A percentile compares a stretch with the other conserved stretches of the same genome.
These are phyloP conservation scores for Sinotaia quadrata DNA, from an alignment of 2,888 invertebrate genomes.

Conservation along the genomic window DNA sequence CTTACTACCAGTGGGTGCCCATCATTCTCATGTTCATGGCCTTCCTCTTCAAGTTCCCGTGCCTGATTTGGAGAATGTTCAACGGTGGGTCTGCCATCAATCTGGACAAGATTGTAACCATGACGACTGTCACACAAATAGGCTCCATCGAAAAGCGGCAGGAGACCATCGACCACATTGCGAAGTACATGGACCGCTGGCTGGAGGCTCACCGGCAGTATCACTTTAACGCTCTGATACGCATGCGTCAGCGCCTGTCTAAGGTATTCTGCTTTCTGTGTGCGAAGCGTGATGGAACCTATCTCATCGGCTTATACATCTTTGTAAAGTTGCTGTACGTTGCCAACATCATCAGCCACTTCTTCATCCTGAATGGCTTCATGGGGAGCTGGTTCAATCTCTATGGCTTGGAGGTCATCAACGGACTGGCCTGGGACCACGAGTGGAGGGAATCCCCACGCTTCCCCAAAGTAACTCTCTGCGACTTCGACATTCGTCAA, in stretches of 20 bases:
- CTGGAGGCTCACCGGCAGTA: conserved; percentile 60
- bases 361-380: conserved; percentile 63
- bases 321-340: conserved; percentile 58
- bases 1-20: conserved; percentile 71
- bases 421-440: conserved; percentile 48
- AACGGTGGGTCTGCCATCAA: conserved; percentile 62
- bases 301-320: conserved; percentile 62
- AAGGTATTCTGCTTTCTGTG: conserved; percentile 57
- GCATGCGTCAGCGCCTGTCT: conserved; percentile 56
- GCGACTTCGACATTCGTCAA: conserved; percentile 64
- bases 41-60: conserved; percentile 74
- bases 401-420: conserved; percentile 60
- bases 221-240: conserved; percentile 55
- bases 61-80: conserved; percentile 73
- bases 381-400: conserved; percentile 62
- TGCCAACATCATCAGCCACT: conserved; percentile 60
- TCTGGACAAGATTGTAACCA: conserved; percentile 59
- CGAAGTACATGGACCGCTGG: conserved; percentile 62
- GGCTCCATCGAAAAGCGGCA: conserved; percentile 54
- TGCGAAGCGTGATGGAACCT: conserved; percentile 63
- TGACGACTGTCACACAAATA: conserved; percentile 57
- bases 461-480: conserved; percentile 62
- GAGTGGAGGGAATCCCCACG: conserved; percentile 56
- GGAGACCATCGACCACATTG: conserved; percentile 57
- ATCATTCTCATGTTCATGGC: conserved; percentile 74